Conservation (phyloP, 2,113 vertebrate species). For the Paracanthobrama guichenoti region DNA sequence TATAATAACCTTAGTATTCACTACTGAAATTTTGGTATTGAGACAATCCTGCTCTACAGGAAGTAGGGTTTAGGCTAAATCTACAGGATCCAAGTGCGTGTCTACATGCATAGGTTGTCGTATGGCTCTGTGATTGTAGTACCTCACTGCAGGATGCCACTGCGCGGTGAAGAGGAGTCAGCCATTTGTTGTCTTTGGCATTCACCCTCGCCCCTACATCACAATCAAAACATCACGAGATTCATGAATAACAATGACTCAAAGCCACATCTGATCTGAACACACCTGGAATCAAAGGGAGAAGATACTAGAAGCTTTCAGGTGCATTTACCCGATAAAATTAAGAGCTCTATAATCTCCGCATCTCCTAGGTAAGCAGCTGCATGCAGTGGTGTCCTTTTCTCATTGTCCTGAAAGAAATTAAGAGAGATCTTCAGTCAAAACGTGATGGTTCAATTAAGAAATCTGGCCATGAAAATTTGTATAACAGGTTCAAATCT, state of each 20-base stretch:
- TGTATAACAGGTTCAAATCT: conserved; percentile 48
- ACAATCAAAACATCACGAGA: conserved; percentile 5
- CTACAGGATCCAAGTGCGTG: background rate
- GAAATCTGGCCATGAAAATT: background rate
- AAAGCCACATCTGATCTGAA: conserved; percentile 22
- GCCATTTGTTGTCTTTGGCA: conserved; percentile 99
- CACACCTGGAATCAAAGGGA: conserved; percentile 41
- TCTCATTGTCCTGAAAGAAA: conserved; percentile 92
- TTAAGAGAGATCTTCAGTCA: background rate
- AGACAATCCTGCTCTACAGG: background rate
- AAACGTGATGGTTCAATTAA: background rate
- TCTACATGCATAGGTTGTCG: background rate
- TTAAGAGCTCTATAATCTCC: conserved; percentile 98
- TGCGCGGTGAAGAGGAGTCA: conserved; percentile 97
- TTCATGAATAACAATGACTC: conserved; percentile 32
- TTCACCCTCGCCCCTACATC: conserved; percentile 97
- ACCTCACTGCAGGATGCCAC: conserved; percentile 99
- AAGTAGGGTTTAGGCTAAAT: background rate
- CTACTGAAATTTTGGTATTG: background rate
- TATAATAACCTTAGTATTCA: too few species aligned
- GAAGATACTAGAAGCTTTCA: background rate
- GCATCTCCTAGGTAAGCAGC: conserved; percentile 98
- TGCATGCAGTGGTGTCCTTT: conserved; percentile 96
- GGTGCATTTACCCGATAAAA: conserved; percentile 88
- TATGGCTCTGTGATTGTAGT: conserved; percentile 52